A percentile compares a stretch with the other conserved stretches of the same genome.
phyloP scores from a whole-genome alignment of 2,113 vertebrate species.

The Australoheros scitulus region DNA sequence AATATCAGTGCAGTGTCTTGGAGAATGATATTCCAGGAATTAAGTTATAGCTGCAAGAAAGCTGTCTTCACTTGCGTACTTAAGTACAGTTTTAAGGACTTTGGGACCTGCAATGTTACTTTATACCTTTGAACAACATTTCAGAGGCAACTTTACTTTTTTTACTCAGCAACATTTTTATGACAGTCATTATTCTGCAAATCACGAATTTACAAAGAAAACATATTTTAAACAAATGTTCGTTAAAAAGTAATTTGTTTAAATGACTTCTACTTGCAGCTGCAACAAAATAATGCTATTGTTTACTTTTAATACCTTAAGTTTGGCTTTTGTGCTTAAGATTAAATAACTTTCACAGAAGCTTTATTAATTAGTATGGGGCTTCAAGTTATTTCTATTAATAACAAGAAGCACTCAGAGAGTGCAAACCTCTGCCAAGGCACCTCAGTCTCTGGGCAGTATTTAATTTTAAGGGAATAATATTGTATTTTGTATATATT shows the following conservation, averaged over 20 bases:
- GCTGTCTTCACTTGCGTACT: background rate
- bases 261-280: background rate
- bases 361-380: background rate
- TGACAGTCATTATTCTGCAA: background rate
- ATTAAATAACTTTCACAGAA: background rate
- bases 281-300: background rate
- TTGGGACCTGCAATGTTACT: background rate
- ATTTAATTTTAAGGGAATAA: too few relatives aligned
- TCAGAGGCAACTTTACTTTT: background rate
- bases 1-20: constrained; percentile 18
- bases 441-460: too few relatives aligned
- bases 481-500: too few relatives aligned
- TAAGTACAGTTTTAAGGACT: background rate
- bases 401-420: background rate
- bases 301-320: background rate
- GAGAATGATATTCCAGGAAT: background rate
- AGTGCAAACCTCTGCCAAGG: too few relatives aligned
- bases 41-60: background rate
- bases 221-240: background rate
- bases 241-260: background rate
- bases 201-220: background rate
- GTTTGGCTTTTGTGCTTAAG: background rate
- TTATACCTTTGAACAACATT: background rate
- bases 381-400: background rate
- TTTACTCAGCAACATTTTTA: background rate